Conservation (phyloP, 1,140 invertebrate species). For the Ylistrum balloti region DNA sequence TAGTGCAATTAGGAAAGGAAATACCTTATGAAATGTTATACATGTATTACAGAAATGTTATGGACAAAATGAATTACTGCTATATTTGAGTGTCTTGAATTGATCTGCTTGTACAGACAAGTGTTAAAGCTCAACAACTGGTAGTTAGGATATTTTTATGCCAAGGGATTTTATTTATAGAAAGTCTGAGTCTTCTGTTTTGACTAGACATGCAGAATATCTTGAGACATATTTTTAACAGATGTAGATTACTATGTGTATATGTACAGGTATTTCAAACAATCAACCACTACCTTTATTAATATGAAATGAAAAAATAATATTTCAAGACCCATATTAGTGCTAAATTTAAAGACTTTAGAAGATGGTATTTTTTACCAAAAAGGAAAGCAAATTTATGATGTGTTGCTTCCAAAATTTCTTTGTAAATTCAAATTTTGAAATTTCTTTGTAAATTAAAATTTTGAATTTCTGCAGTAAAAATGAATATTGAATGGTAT, state of each 20-base stretch:
- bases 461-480: too few species aligned
- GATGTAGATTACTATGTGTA: background rate
- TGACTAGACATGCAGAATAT: background rate
- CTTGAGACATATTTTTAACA: background rate
- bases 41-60: background rate
- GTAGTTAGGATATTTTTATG: background rate
- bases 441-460: too few species aligned
- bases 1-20: too few species aligned
- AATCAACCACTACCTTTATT: background rate
- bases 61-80: background rate
- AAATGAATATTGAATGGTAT: too few species aligned
- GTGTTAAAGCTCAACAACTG: background rate
- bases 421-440: too few species aligned
- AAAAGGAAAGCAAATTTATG: background rate
- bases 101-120: conserved; percentile 8
- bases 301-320: too few species aligned
- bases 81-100: background rate
- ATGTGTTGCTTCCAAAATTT: background rate
- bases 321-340: too few species aligned
- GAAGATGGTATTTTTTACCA: too few species aligned
- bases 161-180: background rate
- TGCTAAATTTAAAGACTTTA: too few species aligned
- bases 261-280: background rate
- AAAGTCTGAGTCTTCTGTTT: background rate
- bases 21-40: too few species aligned